A percentile compares a stretch with the other conserved stretches of the same genome.
phyloP scores from a whole-genome alignment of 1,140 invertebrate species.

The Heliothis virescens region DNA sequence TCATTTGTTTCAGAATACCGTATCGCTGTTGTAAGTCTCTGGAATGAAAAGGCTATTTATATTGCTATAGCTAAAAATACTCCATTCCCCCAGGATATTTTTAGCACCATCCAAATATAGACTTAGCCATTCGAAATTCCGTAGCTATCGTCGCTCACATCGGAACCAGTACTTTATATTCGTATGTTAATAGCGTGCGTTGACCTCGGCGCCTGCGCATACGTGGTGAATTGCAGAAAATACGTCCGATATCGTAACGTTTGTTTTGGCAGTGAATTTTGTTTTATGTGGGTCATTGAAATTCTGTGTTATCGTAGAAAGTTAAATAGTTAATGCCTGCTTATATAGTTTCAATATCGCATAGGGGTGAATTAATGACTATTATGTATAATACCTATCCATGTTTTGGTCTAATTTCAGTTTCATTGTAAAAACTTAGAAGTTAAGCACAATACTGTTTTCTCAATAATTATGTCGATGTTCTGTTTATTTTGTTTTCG shows the following conservation, averaged over 20 bases:
- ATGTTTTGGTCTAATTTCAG: no score
- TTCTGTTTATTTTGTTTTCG: no score
- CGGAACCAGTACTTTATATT: constrained; percentile 16
- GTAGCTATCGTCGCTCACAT: constrained; percentile 14
- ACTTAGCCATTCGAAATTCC: constrained; percentile 4
- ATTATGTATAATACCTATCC: no score
- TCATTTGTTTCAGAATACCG: no score
- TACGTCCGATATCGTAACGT: constrained; percentile 23
- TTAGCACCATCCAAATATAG: background rate
- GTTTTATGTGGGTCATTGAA: constrained; percentile 27
- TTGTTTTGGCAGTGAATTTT: constrained; percentile 41
- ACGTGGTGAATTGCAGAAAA: constrained; percentile 14
- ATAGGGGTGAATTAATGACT: no score
- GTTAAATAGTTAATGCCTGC: background rate
- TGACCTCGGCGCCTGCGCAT: constrained; percentile 18
- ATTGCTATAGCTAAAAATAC: background rate
- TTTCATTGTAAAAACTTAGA: no score
- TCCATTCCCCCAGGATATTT: background rate
- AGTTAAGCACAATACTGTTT: no score
- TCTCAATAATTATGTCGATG: no score
- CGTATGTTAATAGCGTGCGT: constrained; percentile 28
- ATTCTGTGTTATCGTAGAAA: constrained; percentile 10
- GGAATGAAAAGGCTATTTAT: no score
- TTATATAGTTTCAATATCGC: background rate
- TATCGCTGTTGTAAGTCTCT: no score